phyloP scores from a whole-genome alignment of 2,888 invertebrate species.

The Nomada goodeniana region DNA sequence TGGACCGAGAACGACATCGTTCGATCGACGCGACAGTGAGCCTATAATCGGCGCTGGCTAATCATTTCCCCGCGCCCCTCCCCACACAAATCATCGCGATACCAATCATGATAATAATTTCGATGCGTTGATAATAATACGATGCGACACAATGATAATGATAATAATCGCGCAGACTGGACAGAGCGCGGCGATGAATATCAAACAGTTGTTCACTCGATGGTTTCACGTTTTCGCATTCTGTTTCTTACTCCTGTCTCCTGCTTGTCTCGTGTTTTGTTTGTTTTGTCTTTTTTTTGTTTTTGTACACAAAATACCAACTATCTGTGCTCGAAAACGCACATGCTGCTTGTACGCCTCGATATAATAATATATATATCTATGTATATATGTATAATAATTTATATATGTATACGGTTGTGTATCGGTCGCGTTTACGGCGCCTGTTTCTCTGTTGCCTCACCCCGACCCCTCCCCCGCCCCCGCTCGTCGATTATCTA shows the following conservation, averaged over 20 bases:
- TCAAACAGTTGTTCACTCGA: conserved; percentile 35
- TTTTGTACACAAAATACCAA: conserved; percentile 83
- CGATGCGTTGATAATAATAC: conserved; percentile 16
- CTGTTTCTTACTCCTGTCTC: background rate
- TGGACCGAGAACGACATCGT: conserved; percentile 21
- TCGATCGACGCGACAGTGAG: conserved; percentile 31
- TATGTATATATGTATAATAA: conserved; percentile 73
- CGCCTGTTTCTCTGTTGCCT: conserved; percentile 43
- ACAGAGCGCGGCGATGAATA: conserved; percentile 43
- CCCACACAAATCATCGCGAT: conserved; percentile 14
- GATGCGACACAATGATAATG: conserved; percentile 4
- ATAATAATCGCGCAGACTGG: conserved; percentile 25
- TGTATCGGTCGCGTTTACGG: conserved; percentile 74
- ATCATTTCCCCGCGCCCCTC: conserved; percentile 26
- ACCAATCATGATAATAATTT: conserved; percentile 10
- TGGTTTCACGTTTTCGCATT: conserved; percentile 4
- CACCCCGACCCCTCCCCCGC: background rate
- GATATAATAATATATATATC: conserved; percentile 66
- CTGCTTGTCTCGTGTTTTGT: background rate
- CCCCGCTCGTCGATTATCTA: conserved; percentile 56
- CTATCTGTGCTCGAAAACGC: conserved; percentile 81
- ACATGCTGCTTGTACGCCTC: conserved; percentile 77
- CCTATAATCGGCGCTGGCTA: conserved; percentile 1
- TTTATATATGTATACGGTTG: conserved; percentile 75
- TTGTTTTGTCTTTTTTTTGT: conserved; percentile 12